Percentiles rank a stretch among this genome's conserved stretches.
These are phyloP conservation scores for Euwallacea fornicatus DNA, from an alignment of 1,140 invertebrate genomes.

Conservation along the genomic window DNA sequence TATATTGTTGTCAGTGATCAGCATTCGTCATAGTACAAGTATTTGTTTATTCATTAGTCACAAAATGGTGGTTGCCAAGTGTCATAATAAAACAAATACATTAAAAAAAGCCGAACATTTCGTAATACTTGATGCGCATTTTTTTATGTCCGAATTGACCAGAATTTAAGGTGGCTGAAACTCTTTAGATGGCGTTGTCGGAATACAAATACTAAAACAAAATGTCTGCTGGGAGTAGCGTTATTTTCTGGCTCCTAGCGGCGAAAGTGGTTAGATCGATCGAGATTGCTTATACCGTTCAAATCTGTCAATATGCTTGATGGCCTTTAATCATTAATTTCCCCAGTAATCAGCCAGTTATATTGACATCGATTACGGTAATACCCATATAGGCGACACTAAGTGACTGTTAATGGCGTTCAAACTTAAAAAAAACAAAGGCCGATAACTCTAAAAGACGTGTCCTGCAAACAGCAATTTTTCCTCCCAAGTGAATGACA, in stretches of 20 bases:
- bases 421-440: constrained; percentile 9
- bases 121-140: too few species aligned
- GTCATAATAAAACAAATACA: too few species aligned
- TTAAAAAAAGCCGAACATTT: too few species aligned
- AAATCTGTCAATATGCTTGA: neutral
- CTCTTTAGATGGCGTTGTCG: too few species aligned
- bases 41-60: too few species aligned
- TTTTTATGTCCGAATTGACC: too few species aligned
- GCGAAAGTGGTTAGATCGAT: neutral
- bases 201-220: too few species aligned
- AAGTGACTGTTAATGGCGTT: neutral
- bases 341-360: too few species aligned
- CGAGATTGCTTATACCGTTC: neutral
- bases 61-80: too few species aligned
- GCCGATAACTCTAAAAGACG: neutral
- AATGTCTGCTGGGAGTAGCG: neutral
- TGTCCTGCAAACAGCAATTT: constrained; percentile 9
- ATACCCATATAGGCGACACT: neutral
- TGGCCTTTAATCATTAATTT: neutral
- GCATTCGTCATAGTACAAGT: too few species aligned
- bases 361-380: neutral
- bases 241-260: neutral
- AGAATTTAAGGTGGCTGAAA: too few species aligned
- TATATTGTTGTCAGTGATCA: too few species aligned
- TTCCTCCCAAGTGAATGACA: constrained; percentile 2